These are phyloP conservation scores for Cephalopachus bancanus DNA, from an alignment of 2,797 vertebrate species.

Conservation along the genomic window DNA sequence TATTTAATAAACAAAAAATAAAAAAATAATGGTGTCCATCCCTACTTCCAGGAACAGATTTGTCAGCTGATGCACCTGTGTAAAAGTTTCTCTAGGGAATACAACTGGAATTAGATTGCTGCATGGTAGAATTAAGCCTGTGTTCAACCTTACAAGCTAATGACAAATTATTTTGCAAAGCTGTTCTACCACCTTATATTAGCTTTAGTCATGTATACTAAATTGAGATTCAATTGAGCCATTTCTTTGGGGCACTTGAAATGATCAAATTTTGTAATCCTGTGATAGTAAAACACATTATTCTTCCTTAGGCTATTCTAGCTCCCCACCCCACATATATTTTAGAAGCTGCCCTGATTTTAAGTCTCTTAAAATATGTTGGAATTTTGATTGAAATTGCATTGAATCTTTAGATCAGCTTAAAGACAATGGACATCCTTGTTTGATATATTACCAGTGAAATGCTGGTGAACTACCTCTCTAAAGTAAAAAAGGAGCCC, in stretches of 20 bases:
- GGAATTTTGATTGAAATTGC: conserved; percentile 49
- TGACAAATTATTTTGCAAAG: conserved; percentile 54
- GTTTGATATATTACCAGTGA: conserved; percentile 29
- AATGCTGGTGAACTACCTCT: conserved; percentile 44
- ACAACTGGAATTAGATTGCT: background rate
- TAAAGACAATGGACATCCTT: conserved; percentile 28
- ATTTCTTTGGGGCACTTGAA: conserved; percentile 43
- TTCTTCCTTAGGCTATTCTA: background rate
- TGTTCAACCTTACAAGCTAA: conserved; percentile 39
- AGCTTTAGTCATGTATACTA: background rate
- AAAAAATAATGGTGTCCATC: too few species aligned
- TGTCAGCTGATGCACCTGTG: background rate
- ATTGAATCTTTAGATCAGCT: background rate
- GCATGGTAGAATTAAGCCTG: background rate
- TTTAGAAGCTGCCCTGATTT: background rate
- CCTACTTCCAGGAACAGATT: background rate
- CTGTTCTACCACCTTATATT: background rate
- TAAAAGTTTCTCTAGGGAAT: conserved; percentile 11
- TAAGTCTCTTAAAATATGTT: conserved; percentile 29
- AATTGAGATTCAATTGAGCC: background rate
- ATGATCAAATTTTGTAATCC: conserved; percentile 53
- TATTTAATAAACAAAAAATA: background rate
- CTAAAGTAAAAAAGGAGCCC: background rate
- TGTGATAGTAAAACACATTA: conserved; percentile 31
- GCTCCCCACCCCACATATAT: background rate